These are phyloP conservation scores for Cantharis flavilabris DNA, from an alignment of 2,888 invertebrate genomes.

Conservation along the genomic window DNA sequence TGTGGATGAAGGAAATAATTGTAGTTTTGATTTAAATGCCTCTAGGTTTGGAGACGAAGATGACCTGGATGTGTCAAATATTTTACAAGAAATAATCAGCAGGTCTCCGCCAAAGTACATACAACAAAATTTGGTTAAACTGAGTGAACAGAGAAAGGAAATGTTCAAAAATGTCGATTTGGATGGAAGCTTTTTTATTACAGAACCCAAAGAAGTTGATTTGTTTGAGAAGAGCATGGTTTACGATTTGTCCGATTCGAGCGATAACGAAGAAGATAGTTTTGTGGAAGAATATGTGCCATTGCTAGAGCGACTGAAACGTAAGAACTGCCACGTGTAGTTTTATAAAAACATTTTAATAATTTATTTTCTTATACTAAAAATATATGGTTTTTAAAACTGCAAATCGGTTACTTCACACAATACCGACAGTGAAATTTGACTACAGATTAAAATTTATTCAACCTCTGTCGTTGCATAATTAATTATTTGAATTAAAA, in stretches of 20 bases:
- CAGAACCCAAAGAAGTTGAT: slow-evolving; percentile 56
- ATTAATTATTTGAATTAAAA: not conserved
- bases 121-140: slow-evolving; percentile 33
- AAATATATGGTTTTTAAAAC: not conserved
- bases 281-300: slow-evolving; percentile 42
- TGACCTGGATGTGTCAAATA: slow-evolving; percentile 58
- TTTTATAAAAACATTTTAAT: not conserved
- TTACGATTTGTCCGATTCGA: slow-evolving; percentile 27
- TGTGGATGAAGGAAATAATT: not conserved
- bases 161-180: slow-evolving; percentile 15
- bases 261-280: slow-evolving; percentile 32
- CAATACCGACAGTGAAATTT: not conserved
- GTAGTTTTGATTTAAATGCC: slow-evolving; percentile 38
- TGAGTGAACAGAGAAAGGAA: slow-evolving; percentile 1
- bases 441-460: not conserved
- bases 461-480: not conserved
- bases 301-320: slow-evolving; percentile 42
- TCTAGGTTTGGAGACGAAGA: slow-evolving; percentile 53
- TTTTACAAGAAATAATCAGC: slow-evolving; percentile 59
- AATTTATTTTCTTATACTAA: not conserved
- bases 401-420: not conserved
- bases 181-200: slow-evolving; percentile 45
- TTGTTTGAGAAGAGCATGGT: slow-evolving; percentile 65
- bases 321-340: slow-evolving; percentile 21
- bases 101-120: slow-evolving; percentile 41